Conservation (phyloP, 2,113 vertebrate genomes). For the Tamias sibiricus region DNA sequence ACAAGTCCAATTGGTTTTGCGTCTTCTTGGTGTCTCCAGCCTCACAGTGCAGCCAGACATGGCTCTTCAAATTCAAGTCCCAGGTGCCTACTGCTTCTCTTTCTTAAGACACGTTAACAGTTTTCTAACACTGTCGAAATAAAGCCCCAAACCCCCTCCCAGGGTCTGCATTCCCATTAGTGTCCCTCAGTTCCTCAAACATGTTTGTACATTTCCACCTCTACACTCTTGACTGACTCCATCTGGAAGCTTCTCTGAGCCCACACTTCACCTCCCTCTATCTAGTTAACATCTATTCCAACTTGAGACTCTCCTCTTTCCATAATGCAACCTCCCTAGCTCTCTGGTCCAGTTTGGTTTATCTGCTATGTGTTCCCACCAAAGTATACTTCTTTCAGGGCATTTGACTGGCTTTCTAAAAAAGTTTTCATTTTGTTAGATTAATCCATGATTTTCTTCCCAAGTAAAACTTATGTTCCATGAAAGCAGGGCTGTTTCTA, state of each 20-base stretch:
- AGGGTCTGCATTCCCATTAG: not conserved
- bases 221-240: not conserved
- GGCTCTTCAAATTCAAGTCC: not conserved
- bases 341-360: not conserved
- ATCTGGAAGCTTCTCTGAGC: not conserved
- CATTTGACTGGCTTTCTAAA: not conserved
- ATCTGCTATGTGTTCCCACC: not conserved
- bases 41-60: not conserved
- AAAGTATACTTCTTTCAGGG: not conserved
- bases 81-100: not conserved
- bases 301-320: not conserved
- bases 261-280: not conserved
- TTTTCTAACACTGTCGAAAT: not conserved
- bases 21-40: not conserved
- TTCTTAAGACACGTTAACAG: not conserved
- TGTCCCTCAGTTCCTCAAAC: not conserved
- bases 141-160: not conserved
- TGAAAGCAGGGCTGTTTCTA: not conserved
- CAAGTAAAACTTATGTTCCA: not conserved
- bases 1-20: not conserved
- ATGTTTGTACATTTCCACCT: not conserved
- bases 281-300: not conserved
- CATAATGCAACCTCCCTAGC: too few species aligned
- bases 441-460: not conserved
- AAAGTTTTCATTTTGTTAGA: not conserved